Base-by-base conservation (phyloP, 1,140 invertebrate genomes). In the Colletes latitarsis region DNA sequence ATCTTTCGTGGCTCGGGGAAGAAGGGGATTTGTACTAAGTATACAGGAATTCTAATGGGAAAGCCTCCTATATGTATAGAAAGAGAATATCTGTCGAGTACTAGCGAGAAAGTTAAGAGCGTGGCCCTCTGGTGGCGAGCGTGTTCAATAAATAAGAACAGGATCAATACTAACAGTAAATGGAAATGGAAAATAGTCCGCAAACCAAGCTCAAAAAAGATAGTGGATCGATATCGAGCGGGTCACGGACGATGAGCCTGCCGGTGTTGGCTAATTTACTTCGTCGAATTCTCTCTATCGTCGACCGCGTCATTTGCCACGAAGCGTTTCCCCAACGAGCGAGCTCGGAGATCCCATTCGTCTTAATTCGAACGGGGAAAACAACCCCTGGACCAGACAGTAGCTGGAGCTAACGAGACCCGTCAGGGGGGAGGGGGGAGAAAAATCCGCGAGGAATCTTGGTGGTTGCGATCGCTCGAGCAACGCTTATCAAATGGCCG, bases 381-480 rank as follows among this genome's bases (percentile, higher is more conserved):
- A 14, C 8, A 21, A 15, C 67, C 8, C 17, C 6, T 17, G 30
- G n/a, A 8, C 17, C 58, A 5, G 58, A 3, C n/a, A 19, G 17
- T 30, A 6, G 17, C 58, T 8, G 6, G n/a, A n/a, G 67, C 14
- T 53, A 53, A 69, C n/a, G n/a, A n/a, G n/a, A n/a, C n/a, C n/a
- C n/a, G n/a, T n/a, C n/a, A n/a, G n/a, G n/a, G n/a, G n/a, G 39
- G 68, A n/a, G 68, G 46, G 21, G 19, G 9, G 3, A 4, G 9
- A 70, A 70, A 70, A 70, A 70, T 70, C 68, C 52, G 52, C 10
- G 64, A 67, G 43, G 43, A 49, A 67, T n/a, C 64, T 17, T 55
- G 15, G 12, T n/a, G 49, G 14, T 9, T 52, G 5, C 12, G 46
- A 52, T 1, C 49, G 19, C 15, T 64, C 63, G 39, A 30, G 15